phyloP scores from a whole-genome alignment of 2,888 invertebrate species.

The Pinctada fucata region DNA sequence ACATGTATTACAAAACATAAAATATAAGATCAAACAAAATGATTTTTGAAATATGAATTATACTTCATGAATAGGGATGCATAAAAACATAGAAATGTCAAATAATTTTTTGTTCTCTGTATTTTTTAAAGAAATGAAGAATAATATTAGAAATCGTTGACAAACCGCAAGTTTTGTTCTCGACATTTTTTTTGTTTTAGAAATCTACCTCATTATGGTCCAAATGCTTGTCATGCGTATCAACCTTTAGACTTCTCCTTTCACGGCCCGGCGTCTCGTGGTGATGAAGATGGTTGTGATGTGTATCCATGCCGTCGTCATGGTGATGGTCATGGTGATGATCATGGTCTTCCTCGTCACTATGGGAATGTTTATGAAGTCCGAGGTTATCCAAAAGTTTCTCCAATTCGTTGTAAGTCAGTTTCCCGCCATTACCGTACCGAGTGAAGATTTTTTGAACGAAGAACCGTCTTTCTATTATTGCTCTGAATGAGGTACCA shows the following conservation, averaged over 20 bases:
- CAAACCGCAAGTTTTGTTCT: too few species aligned
- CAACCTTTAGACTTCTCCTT: background rate
- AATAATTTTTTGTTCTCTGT: too few species aligned
- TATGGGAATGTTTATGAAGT: background rate
- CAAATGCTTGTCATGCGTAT: background rate
- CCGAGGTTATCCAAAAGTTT: background rate
- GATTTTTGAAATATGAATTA: too few species aligned
- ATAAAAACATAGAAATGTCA: too few species aligned
- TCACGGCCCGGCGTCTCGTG: background rate
- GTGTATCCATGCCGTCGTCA: background rate
- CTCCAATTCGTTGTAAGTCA: background rate
- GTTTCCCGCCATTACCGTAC: background rate
- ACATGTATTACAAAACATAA: too few species aligned
- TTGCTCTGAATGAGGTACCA: background rate
- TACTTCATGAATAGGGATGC: too few species aligned
- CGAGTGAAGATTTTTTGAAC: background rate
- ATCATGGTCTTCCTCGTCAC: background rate
- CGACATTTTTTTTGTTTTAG: too few species aligned
- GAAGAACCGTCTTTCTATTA: background rate
- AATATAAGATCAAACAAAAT: too few species aligned
- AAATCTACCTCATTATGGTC: background rate
- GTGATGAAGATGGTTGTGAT: background rate
- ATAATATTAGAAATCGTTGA: too few species aligned
- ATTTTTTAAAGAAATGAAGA: too few species aligned
- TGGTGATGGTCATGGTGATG: background rate